A percentile compares a stretch with the other conserved stretches of the same genome.
phyloP scores from a whole-genome alignment of 2,888 invertebrate species.

The Agonopterix subpropinquella region DNA sequence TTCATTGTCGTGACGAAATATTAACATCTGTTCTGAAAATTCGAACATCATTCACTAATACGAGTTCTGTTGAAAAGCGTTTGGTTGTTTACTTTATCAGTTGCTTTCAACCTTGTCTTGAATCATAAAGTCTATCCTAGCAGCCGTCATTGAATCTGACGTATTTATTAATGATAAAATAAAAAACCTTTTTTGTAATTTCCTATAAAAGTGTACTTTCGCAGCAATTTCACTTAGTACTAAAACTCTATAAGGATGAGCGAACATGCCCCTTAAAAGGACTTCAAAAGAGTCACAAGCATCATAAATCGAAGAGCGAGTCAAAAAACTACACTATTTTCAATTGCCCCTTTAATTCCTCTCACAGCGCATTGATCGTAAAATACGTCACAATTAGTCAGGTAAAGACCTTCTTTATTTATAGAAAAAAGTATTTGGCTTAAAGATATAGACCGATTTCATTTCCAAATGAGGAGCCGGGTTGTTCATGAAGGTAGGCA shows the following conservation, averaged over 20 bases:
- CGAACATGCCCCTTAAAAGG: conserved; percentile 47
- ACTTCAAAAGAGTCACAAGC: conserved; percentile 37
- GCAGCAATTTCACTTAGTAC: conserved; percentile 31
- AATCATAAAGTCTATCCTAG: too few species aligned
- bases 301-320: conserved; percentile 52
- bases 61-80: too few species aligned
- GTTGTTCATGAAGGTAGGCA: neutral
- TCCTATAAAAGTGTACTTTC: conserved; percentile 19
- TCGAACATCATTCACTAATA: too few species aligned
- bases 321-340: conserved; percentile 56
- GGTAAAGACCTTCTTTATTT: conserved; percentile 49
- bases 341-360: conserved; percentile 56
- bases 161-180: neutral
- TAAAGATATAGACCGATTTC: conserved; percentile 40
- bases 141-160: neutral
- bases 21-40: too few species aligned
- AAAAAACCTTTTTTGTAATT: neutral
- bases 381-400: conserved; percentile 69
- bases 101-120: too few species aligned
- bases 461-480: conserved; percentile 41
- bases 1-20: too few species aligned
- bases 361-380: conserved; percentile 48
- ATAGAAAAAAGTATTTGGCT: conserved; percentile 37
- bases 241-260: conserved; percentile 32
- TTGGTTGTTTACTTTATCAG: too few species aligned